Base-by-base conservation (phyloP, 1,140 invertebrate species). In the Danaus plexippus region DNA sequence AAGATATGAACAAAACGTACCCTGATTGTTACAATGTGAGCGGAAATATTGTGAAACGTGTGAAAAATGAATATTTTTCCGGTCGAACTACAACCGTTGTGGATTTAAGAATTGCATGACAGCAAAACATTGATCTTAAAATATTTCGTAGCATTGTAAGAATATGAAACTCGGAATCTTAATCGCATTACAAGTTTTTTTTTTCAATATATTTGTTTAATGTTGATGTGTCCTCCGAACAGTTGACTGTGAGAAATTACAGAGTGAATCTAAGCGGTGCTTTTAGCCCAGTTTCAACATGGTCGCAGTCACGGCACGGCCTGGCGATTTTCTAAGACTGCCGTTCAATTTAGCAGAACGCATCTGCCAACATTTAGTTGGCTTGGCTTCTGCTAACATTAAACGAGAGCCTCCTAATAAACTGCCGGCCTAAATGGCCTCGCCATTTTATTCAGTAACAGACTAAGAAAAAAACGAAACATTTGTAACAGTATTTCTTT, bases 51-150 rank as follows among this genome's bases (percentile, higher is more conserved):
- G 65, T 64, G 52, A 61, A 47, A 47, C 66, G 64, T 64, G 73
- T 75, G 67, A 74, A 79, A 81, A 76, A 76, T 76, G 73, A 77
- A 79, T 75, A 73, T 73, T 77, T 75, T 72, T 68, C 64, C 68
- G 67, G 54, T 63, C 61, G 61, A 74, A 60, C 54, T 53, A 67
- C 50, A 54, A 40, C 52, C 42, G 48, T 45, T 54, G 42, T 55
- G 40, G 54, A 46, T 54, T 45, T 48, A 57, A 61, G 43, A 65
- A 66, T 67, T 72, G 57, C 61, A 64, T 66, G 58, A 60, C 59
- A 54, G 57, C 54, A 54, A 64, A 70, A 66, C 58, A 62, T 71
- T 64, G 45, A 53, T 53, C 63, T 57, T 61, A 54, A 61, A 61
- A 67, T 57, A 59, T 61, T 65, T 66, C 59, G 60, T 57, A 50